Percentiles rank a stretch among this genome's conserved stretches.
These are phyloP conservation scores for Busseola fusca DNA, from an alignment of 2,888 invertebrate species.

Conservation along the genomic window DNA sequence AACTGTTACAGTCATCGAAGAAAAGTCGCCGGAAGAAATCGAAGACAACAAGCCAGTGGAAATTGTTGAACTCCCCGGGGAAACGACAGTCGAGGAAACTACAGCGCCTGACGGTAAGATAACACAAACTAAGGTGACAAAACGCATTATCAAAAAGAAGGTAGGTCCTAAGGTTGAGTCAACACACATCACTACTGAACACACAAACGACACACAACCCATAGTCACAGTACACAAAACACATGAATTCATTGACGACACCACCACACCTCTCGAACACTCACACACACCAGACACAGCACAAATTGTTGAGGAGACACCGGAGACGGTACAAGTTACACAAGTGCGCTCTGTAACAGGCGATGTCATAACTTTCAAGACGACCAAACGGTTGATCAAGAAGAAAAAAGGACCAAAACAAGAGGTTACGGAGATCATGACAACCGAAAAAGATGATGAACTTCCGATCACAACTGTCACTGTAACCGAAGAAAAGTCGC, in stretches of 20 bases:
- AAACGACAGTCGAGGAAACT: not conserved
- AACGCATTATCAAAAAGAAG: not conserved
- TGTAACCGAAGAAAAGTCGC: not conserved
- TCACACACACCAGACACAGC: not conserved
- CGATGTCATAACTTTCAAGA: not conserved
- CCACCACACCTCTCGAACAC: not conserved
- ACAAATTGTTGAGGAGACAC: not conserved
- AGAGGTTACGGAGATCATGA: not conserved
- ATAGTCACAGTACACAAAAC: constrained; percentile 3
- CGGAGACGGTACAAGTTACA: not conserved
- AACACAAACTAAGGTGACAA: not conserved
- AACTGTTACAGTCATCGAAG: not conserved
- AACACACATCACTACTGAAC: not conserved
- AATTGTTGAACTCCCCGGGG: not conserved
- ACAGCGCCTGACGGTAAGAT: not conserved
- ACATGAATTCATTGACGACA: not conserved
- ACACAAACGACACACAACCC: not conserved
- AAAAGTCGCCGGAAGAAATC: not conserved
- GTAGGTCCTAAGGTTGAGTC: not conserved
- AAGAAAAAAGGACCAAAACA: not conserved
- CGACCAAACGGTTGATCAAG: not conserved
- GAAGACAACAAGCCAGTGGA: not conserved
- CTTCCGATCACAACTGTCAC: not conserved
- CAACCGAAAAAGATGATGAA: not conserved
- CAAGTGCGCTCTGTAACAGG: not conserved